A percentile compares a stretch with the other conserved stretches of the same genome.
Evolutionary conservation across 2,113 vertebrate species (phyloP).

Genomic region (Chascanopsetta lugubris): DNA sequence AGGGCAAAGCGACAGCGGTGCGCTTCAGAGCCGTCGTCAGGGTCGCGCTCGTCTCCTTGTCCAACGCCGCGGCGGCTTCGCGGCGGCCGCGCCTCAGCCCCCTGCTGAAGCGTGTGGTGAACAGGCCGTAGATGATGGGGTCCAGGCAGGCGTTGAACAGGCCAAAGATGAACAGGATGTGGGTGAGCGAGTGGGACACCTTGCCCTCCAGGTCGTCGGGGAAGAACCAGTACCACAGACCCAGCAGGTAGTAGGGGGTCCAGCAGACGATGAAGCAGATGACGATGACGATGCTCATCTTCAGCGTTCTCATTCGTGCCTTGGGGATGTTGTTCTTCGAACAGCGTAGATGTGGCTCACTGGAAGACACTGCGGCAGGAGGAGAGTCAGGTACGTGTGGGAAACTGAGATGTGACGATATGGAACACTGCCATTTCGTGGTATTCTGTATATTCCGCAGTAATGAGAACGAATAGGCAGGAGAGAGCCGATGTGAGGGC

Average conservation of each 20-base stretch:
- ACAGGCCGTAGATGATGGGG: slow-evolving; percentile 83
- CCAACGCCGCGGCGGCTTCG: slow-evolving; percentile 10
- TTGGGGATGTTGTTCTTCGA: slow-evolving; percentile 86
- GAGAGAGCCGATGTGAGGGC: no score
- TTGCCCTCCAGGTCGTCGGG: slow-evolving; percentile 82
- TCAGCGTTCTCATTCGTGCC: slow-evolving; percentile 84
- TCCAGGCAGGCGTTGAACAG: slow-evolving; percentile 83
- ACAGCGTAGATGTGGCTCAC: slow-evolving; percentile 80
- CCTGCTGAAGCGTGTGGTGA: slow-evolving; percentile 78
- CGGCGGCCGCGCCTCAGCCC: slow-evolving; percentile 71
- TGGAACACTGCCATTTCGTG: no score
- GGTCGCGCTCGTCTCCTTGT: neutral
- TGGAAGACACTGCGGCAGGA: slow-evolving; percentile 66
- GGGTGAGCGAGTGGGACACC: slow-evolving; percentile 82
- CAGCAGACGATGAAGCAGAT: slow-evolving; percentile 85
- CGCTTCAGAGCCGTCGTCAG: slow-evolving; percentile 32
- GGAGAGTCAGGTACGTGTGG: no score
- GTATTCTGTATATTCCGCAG: no score
- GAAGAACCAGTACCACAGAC: slow-evolving; percentile 86
- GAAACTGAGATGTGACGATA: no score
- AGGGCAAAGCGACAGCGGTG: rapidly evolving
- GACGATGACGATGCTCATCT: slow-evolving; percentile 86
- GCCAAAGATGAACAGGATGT: slow-evolving; percentile 85
- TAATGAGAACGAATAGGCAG: no score
- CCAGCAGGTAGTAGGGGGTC: slow-evolving; percentile 85